Percentiles rank a stretch among this genome's conserved stretches.
Evolutionary conservation across 1,140 invertebrate species (phyloP).

Genomic region (Drosophila melanogaster): DNA sequence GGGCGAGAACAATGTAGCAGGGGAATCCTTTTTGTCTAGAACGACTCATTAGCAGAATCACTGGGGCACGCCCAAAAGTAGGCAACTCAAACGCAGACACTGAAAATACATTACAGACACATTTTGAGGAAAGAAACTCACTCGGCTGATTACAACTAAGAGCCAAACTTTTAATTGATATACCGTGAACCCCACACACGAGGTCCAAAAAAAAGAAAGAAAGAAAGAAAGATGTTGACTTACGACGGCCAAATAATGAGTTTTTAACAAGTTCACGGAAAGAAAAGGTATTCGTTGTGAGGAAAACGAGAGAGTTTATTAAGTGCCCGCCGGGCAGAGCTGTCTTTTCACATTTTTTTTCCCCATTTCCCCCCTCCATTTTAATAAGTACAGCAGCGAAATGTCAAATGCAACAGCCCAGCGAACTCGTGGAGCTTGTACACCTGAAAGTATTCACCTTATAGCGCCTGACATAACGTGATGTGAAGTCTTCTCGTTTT

Average conservation of each 20-base stretch:
- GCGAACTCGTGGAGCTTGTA: neutral
- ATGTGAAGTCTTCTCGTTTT: conserved; percentile 22
- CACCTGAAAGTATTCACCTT: conserved; percentile 20
- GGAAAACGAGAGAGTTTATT: conserved; percentile 20
- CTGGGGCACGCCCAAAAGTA: conserved; percentile 51
- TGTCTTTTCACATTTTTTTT: neutral
- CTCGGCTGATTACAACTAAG: conserved; percentile 34
- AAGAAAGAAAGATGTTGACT: conserved; percentile 24
- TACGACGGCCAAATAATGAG: conserved; percentile 51
- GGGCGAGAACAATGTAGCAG: conserved; percentile 32
- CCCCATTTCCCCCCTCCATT: conserved; percentile 2
- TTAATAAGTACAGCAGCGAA: conserved; percentile 45
- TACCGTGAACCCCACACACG: conserved; percentile 8
- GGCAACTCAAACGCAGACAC: conserved; percentile 18
- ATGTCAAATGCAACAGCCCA: conserved; percentile 41
- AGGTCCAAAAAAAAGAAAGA: conserved; percentile 13
- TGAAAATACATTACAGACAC: conserved; percentile 15
- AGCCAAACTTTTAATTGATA: conserved; percentile 70
- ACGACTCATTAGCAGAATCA: conserved; percentile 55
- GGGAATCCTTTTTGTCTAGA: conserved; percentile 29
- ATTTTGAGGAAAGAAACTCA: conserved; percentile 23
- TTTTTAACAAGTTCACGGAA: conserved; percentile 65
- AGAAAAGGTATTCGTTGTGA: conserved; percentile 13
- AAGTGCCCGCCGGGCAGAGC: conserved; percentile 11
- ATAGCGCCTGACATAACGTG: conserved; percentile 41